Percentiles rank a stretch among this genome's conserved stretches.
These are phyloP conservation scores for Ormyrus rosae DNA, from an alignment of 2,888 invertebrate genomes.

Conservation along the genomic window DNA sequence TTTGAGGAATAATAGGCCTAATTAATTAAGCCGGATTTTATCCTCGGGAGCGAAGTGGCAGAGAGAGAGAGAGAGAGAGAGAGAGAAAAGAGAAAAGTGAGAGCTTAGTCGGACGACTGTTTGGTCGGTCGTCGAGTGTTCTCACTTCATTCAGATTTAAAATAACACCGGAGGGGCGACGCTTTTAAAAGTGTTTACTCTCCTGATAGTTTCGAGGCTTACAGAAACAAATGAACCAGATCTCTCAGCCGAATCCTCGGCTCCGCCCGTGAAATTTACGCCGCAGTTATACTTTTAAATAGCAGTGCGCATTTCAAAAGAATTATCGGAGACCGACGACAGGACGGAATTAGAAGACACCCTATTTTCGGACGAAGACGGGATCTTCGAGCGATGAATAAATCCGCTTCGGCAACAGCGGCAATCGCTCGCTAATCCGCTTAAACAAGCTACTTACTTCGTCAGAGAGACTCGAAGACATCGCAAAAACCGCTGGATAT, in stretches of 20 bases:
- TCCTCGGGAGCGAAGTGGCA: too few relatives aligned
- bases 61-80: too few relatives aligned
- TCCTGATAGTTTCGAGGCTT: slow-evolving; percentile 5
- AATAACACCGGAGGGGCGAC: slow-evolving; percentile 6
- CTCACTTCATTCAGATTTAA: slow-evolving; percentile 21
- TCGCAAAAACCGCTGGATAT: too few relatives aligned
- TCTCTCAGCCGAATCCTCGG: background rate
- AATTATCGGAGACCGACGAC: background rate
- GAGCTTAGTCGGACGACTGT: slow-evolving; percentile 2
- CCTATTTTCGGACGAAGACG: too few relatives aligned
- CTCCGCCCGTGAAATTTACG: background rate
- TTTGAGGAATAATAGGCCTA: too few relatives aligned
- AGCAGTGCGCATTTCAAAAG: background rate
- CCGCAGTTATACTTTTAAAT: background rate
- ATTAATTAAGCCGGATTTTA: too few relatives aligned
- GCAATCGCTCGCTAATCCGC: too few relatives aligned
- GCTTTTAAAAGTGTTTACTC: slow-evolving; percentile 13
- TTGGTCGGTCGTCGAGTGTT: slow-evolving; percentile 1
- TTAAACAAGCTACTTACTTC: too few relatives aligned
- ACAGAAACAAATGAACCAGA: background rate
- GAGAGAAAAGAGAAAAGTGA: background rate
- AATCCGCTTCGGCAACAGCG: too few relatives aligned
- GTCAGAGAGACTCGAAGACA: too few relatives aligned
- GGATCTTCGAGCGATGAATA: too few relatives aligned
- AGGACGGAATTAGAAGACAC: background rate